A percentile compares a stretch with the other conserved stretches of the same genome.
Evolutionary conservation across 2,888 invertebrate genomes (phyloP).

Genomic region (Anodontia alba): DNA sequence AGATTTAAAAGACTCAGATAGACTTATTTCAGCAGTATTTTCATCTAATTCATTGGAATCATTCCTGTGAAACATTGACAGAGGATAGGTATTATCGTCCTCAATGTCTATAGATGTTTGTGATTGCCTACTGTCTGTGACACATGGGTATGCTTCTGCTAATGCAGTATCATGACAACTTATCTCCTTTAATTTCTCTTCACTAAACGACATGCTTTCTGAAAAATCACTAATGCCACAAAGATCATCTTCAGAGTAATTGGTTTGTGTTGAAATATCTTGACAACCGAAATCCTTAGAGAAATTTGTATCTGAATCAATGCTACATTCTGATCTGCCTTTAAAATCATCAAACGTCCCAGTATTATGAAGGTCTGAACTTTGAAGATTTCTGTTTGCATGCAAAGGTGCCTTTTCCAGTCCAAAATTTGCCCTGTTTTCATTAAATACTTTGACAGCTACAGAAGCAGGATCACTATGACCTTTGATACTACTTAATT

Average conservation of each 20-base stretch:
- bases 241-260: background rate
- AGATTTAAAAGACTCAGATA: background rate
- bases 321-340: background rate
- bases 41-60: background rate
- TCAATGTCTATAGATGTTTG: background rate
- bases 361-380: no score
- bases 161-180: background rate
- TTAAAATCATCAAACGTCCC: background rate
- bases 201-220: background rate
- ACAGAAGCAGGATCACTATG: no score
- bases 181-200: background rate
- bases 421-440: background rate
- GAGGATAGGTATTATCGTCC: background rate
- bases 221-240: slow-evolving; percentile 1
- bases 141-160: no score
- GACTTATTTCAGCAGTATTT: background rate
- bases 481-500: background rate
- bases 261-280: background rate
- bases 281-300: background rate
- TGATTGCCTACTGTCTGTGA: no score
- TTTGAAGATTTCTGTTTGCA: no score
- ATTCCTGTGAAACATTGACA: background rate
- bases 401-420: no score
- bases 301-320: background rate
- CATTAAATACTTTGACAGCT: background rate